These are phyloP conservation scores for Emydoidea blandingii DNA, from an alignment of 2,797 vertebrate species.

Conservation along the genomic window DNA sequence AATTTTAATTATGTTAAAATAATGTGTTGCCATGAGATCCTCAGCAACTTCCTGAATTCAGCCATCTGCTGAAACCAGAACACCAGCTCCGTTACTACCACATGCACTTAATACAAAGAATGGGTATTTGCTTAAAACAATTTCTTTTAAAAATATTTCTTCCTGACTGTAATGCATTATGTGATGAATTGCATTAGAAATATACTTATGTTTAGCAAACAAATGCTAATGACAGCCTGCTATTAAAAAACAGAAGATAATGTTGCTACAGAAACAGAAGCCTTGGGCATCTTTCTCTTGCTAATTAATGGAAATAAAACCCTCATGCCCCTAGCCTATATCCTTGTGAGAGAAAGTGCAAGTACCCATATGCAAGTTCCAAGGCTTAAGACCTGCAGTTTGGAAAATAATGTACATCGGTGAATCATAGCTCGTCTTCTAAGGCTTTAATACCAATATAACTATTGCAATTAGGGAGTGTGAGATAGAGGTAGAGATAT, in stretches of 20 bases:
- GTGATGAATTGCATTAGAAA: slow-evolving; percentile 76
- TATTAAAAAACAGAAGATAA: slow-evolving; percentile 76
- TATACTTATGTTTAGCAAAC: slow-evolving; percentile 79
- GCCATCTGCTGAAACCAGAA: slow-evolving; percentile 41
- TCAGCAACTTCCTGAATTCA: slow-evolving; percentile 32
- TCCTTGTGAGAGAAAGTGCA: slow-evolving; percentile 14
- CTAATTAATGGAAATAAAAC: slow-evolving; percentile 54
- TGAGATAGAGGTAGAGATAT: not conserved
- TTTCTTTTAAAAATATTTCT: slow-evolving; percentile 75
- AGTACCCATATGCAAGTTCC: not conserved
- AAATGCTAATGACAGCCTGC: slow-evolving; percentile 68
- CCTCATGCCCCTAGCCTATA: slow-evolving; percentile 23
- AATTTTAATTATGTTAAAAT: slow-evolving; percentile 51
- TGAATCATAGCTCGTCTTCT: not conserved
- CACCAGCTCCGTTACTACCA: not conserved
- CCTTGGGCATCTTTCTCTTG: slow-evolving; percentile 43
- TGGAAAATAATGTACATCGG: not conserved
- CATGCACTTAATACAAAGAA: not conserved
- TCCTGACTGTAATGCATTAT: slow-evolving; percentile 52
- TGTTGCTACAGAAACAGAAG: slow-evolving; percentile 39
- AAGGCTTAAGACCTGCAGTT: not conserved
- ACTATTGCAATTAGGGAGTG: not conserved
- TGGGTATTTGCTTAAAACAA: slow-evolving; percentile 63
- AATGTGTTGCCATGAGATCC: not conserved
- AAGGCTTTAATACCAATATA: not conserved